Percentiles rank a stretch among this genome's conserved stretches.
Conservation (phyloP, 2,797 vertebrate genomes). For the Rhincodon typus region DNA sequence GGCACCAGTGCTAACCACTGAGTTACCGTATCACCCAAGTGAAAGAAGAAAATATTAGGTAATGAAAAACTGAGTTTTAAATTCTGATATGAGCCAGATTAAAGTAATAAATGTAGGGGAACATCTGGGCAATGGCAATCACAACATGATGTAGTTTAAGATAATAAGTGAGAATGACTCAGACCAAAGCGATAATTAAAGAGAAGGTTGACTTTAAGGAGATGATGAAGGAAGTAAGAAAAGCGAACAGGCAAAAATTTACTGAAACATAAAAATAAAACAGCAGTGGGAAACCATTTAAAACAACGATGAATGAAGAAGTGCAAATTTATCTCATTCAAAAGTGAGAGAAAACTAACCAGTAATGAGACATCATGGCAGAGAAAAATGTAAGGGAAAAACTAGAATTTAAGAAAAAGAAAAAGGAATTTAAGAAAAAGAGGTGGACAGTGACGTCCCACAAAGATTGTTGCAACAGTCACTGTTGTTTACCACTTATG, state of each 20-base stretch:
- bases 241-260: not conserved
- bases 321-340: not conserved
- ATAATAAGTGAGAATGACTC: not conserved
- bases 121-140: not conserved
- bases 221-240: not conserved
- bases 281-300: not conserved
- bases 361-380: not conserved
- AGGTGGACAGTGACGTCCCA: too few species aligned
- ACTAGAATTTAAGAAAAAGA: not conserved
- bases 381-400: not conserved
- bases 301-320: not conserved
- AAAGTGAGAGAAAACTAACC: not conserved
- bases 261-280: not conserved
- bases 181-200: not conserved
- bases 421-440: too few species aligned
- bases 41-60: not conserved
- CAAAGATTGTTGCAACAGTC: too few species aligned
- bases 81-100: not conserved
- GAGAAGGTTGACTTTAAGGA: not conserved
- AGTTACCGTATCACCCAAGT: not conserved
- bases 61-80: not conserved
- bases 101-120: not conserved
- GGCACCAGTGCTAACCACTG: too few species aligned
- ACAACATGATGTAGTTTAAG: not conserved
- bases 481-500: too few species aligned